A percentile compares a stretch with the other conserved stretches of the same genome.
Evolutionary conservation across 1,140 invertebrate species (phyloP).

Genomic region (Bacillus rossius): DNA sequence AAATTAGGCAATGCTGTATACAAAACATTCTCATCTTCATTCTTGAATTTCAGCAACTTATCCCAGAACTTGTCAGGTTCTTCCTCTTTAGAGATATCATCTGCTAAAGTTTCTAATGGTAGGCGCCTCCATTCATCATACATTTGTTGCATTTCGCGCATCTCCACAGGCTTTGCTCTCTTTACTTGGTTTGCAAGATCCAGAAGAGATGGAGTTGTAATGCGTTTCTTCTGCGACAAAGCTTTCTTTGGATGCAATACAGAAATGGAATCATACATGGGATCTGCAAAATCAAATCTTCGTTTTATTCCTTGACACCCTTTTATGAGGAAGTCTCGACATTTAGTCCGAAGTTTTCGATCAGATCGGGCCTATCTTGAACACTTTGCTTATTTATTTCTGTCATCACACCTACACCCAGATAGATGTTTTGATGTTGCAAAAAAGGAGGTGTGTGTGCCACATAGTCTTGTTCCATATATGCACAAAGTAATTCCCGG

Average conservation of each 20-base stretch:
- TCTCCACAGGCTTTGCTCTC: background rate
- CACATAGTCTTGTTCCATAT: slow-evolving; percentile 10
- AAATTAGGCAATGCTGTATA: background rate
- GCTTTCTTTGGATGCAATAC: background rate
- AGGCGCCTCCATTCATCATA: background rate
- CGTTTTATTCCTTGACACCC: slow-evolving; percentile 6
- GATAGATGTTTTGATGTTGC: slow-evolving; percentile 9
- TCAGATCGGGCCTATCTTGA: slow-evolving; percentile 4
- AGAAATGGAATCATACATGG: background rate
- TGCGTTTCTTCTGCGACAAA: background rate
- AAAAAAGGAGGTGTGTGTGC: background rate
- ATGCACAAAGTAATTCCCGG: slow-evolving; percentile 10
- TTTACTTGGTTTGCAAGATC: background rate
- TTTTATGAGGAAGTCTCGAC: background rate
- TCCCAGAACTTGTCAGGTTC: background rate
- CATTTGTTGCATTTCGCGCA: background rate
- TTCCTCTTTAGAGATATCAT: slow-evolving; percentile 1
- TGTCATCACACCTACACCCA: slow-evolving; percentile 16
- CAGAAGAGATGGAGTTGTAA: background rate
- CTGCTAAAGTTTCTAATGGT: background rate
- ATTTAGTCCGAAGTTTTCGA: background rate
- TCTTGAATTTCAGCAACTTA: background rate
- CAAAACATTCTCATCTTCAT: background rate
- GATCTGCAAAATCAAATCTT: slow-evolving; percentile 8
- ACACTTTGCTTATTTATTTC: slow-evolving; percentile 8